Evolutionary conservation across 2,888 invertebrate genomes (phyloP), one percentile per base, ranked within the genome.

Genomic region (Cepaea hortensis): DNA sequence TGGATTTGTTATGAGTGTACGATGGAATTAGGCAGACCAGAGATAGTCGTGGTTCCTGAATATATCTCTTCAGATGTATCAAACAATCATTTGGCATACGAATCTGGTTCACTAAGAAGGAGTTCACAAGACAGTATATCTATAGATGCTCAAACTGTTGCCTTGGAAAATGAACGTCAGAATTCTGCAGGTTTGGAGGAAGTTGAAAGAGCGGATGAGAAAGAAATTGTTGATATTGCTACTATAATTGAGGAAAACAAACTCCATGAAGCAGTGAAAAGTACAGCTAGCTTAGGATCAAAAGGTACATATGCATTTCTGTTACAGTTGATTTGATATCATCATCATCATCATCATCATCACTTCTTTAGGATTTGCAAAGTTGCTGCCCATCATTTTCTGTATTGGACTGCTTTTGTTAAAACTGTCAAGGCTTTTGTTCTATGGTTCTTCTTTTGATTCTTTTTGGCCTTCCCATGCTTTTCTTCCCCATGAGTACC

Each of bases 1-100:
- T 55, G 55, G 55, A 55, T 55, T 11, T 55, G 55, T 55, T 55
- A 55, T 68, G 18, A 68, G 20, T 6, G 13, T 2, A 68, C 5
- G 68, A 87, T 87, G 87, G 87, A 87, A 18, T 72, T 84, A 46
- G 80, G 80, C 46, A 79, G 68, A 50, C 84, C 87, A 3, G 73
- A 55, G 18, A 13, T 11, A 13, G 72, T 72, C 0, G n/a, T 72
- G 11, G 46, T 72, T 48, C 20, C 82, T 15, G n/a, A 48, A n/a
- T 6, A 50, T n/a, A 62, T 18, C n/a, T 35, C 65, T 65, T 61
- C 80, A 61, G n/a, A n/a, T 50, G 15, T 18, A 15, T 23, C 80
- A 62, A 35, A 23, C 65, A 81, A 62, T n/a, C 23, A 23, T 13
- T 3, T 23, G 23, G 55, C 80, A n/a, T 46, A 73, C 9, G 61